Evolutionary conservation across 2,888 invertebrate species (phyloP), one percentile per base, ranked within the genome.

Genomic region (Strigamia transsilvanica): DNA sequence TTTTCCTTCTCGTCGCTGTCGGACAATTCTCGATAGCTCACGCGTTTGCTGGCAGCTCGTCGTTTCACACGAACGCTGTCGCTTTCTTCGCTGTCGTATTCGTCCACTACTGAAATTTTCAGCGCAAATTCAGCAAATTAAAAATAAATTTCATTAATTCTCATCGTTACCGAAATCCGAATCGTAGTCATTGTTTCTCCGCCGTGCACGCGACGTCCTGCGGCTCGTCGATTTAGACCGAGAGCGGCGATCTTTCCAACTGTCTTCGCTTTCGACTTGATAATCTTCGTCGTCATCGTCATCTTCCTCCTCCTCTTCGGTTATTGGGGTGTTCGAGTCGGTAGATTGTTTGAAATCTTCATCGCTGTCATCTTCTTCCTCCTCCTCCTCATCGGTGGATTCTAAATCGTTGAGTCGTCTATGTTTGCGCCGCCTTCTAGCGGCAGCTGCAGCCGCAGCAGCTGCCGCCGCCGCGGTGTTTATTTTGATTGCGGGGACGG

Each of bases 341-440:
- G 42, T 93, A 0, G 93, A 92, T 66, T 95, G 94, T 87, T 95
- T 94, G 87, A 97, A 97, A 88, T 97, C 97, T 87, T 97, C 97
- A 86, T 97, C 97, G 38, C 87, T 88, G 82, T 87, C 87, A 0
- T 94, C 94, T 82, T 91, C 92, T 87, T 95, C 92, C 87, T 95
- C 94, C 84, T 95, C 86, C 80, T 94, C 93, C 61, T 94, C 94
- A 73, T 92, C 92, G 34, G 91, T 91, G n/a, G 93, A 92, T 85
- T 95, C 94, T 81, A 96, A 88, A 79, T 93, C 93, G 86, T 95
- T 95, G 73, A 96, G 88, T 85, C 94, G 93, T 38, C 94, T 90
- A 46, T 92, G 90, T 86, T 94, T 94, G 61, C 82, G 38, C 86
- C 93, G 92, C 84, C 89, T 90, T 84, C 80, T 85, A 12, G 21